Evolutionary conservation across 2,888 invertebrate species (phyloP).

Genomic region (Ernsta delagoae): DNA sequence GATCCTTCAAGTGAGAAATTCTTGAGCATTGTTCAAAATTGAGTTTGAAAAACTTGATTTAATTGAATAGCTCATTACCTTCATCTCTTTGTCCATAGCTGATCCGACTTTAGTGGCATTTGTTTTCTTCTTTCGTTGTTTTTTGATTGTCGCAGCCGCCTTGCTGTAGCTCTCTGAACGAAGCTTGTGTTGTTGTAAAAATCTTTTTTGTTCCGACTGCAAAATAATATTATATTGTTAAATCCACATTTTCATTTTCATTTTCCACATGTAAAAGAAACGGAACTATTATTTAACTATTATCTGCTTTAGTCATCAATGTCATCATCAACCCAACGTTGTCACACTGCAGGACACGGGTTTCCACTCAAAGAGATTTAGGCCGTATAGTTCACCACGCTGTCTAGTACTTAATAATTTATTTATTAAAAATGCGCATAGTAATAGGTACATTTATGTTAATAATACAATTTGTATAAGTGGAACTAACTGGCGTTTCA

Average conservation of each 20-base stretch:
- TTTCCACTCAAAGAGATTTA: no score
- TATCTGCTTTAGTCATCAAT: no score
- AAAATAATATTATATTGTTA: conserved; percentile 41
- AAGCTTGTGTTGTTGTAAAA: conserved; percentile 96
- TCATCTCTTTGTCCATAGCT: conserved; percentile 96
- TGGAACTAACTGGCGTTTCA: background rate
- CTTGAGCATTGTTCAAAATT: background rate
- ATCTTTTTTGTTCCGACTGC: conserved; percentile 96
- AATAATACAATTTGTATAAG: background rate
- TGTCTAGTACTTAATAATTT: no score
- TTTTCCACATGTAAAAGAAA: background rate
- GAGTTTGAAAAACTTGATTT: conserved; percentile 19
- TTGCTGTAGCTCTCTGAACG: conserved; percentile 96
- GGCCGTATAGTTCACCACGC: no score
- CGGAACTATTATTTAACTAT: no score
- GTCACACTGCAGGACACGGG: no score
- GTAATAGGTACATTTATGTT: background rate
- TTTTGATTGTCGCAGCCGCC: conserved; percentile 95
- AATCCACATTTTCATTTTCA: no score
- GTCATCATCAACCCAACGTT: no score
- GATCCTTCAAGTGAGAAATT: background rate
- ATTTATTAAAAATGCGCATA: no score
- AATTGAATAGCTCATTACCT: conserved; percentile 78
- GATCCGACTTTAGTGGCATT: conserved; percentile 91
- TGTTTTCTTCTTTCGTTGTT: conserved; percentile 95